Base-by-base conservation (phyloP, 2,113 vertebrate genomes). In the Tetraodon nigroviridis region DNA sequence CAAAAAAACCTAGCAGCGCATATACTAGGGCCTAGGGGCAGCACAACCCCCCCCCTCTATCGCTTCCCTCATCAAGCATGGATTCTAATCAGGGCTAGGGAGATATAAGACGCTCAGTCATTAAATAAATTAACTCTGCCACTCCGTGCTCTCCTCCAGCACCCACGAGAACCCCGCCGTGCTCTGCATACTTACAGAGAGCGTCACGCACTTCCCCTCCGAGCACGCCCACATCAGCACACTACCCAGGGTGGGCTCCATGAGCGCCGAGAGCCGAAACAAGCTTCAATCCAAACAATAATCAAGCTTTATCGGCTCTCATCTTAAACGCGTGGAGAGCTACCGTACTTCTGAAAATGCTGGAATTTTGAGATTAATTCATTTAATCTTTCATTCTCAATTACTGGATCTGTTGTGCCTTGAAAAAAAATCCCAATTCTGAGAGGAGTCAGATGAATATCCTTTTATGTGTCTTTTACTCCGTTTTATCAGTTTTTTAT, bases 121-220 rank as follows among this genome's bases (percentile, higher is more conserved):
- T 91, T 90, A 90, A 90, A 89, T 90, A 89, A 89, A 90, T 90
- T 89, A 91, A 90, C 88, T 90, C 84, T 87, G 85, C 86, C 85
- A 87, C 85, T 87, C 85, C 70, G 69, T 56, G 79, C 86, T 89
- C 87, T 84, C 84, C 82, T 86, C 81, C 80, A 83, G 81, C 84
- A 80, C 83, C 82, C 61, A 76, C 64, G 69, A 80, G 74, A 84
- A 74, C 67, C 74, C 67, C 47, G 67, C 62, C 80, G 79, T 86
- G 88, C 76, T 84, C 82, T 79, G 85, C 87, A 87, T 86, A 85
- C 86, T 75, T 79, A 85, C 75, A 77, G 64, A 71, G 78, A 58
- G 64, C 70, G 17, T 51, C 73, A 41, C 52, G 32, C 58, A 47
- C 50, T 68, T 63, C 83, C 81, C 77, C 79, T 81, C 57, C 62